A percentile compares a stretch with the other conserved stretches of the same genome.
Evolutionary conservation across 23 tunicate species (phyloP).

Genomic region (Pegea sp.): DNA sequence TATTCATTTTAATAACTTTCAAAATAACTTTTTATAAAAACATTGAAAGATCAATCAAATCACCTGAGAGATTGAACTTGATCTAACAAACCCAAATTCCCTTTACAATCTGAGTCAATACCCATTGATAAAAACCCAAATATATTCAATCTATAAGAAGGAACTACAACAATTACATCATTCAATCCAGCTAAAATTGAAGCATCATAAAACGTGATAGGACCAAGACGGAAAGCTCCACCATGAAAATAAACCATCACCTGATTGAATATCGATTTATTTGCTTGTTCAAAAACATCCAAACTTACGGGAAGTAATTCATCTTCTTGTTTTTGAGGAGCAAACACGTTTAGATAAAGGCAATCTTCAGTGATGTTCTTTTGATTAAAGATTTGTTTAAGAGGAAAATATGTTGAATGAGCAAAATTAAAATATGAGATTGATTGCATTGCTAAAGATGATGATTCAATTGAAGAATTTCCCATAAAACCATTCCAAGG

Average conservation of each 20-base stretch:
- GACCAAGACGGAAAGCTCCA: slow-evolving; percentile 20
- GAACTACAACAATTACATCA: slow-evolving; percentile 42
- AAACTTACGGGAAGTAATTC: slow-evolving; percentile 7
- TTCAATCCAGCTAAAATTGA: slow-evolving; percentile 27
- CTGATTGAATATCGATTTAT: not conserved
- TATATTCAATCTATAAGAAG: slow-evolving; percentile 18
- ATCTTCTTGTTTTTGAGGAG: slow-evolving; percentile 2
- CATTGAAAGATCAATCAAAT: not conserved
- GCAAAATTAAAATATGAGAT: too few species aligned
- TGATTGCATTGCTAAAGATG: too few species aligned
- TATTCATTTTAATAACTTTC: too few species aligned
- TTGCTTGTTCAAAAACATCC: not conserved
- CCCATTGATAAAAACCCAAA: slow-evolving; percentile 29
- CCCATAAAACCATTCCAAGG: too few species aligned
- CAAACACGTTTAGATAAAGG: slow-evolving; percentile 20
- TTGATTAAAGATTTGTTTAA: slow-evolving; percentile 5
- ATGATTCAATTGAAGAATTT: too few species aligned
- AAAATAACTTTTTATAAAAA: too few species aligned
- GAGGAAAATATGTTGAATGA: slow-evolving; percentile 1
- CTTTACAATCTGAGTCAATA: slow-evolving; percentile 8
- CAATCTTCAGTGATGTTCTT: slow-evolving; percentile 15
- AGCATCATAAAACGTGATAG: slow-evolving; percentile 12
- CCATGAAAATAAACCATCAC: slow-evolving; percentile 52
- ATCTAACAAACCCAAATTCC: slow-evolving; percentile 26
- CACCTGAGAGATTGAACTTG: slow-evolving; percentile 21